Evolutionary conservation across 2,113 vertebrate genomes (phyloP), one percentile per base, ranked within the genome.

Genomic region (Sapajus apella): DNA sequence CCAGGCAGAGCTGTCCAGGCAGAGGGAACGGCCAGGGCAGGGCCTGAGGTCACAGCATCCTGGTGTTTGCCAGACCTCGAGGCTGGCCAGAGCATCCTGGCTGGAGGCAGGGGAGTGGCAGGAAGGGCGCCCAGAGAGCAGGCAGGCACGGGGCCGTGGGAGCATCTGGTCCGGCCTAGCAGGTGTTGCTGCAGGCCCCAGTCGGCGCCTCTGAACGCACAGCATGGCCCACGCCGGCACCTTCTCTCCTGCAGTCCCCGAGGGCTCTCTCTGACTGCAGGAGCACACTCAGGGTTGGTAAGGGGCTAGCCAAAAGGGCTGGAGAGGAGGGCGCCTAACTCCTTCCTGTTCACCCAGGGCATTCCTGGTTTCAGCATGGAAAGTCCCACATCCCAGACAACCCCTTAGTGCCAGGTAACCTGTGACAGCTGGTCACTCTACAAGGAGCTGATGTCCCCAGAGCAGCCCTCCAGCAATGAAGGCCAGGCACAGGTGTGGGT

Each of bases 31-130:
- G 52, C 82, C 27, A 9, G 72, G 64, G 72, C 21, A 7, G 70
- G 79, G 80, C 91, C 79, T 50, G 91, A 43, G 80, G 43, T 55
- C n/a, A 55, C 10, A 73, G 80, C 73, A 43, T 64, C 52, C 6
- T 1, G 4, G 61, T 32, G n/a, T 55, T 30, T 45, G 61, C 16
- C 61, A 43, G 23, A 2, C 18, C 0, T 5, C 1, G 4, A 0
- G 11, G 50, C 40, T 8, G 18, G 75, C 40, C 30, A 52, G 84
- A 5, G 3, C 3, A 30, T 40, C n/a, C 1, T 2, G 10, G 72
- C 50, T 58, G n/a, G 5, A 25, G 20, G 8, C 3, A 66, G 81
- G 35, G 8, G 52, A 52, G 20, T 3, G 25, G 55, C 64, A 66
- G 92, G 66, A 64, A 66, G 75, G 92, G 4, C 17, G 0, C 32